These are phyloP conservation scores for Nomia melanderi DNA, from an alignment of 1,140 invertebrate species.

Conservation along the genomic window DNA sequence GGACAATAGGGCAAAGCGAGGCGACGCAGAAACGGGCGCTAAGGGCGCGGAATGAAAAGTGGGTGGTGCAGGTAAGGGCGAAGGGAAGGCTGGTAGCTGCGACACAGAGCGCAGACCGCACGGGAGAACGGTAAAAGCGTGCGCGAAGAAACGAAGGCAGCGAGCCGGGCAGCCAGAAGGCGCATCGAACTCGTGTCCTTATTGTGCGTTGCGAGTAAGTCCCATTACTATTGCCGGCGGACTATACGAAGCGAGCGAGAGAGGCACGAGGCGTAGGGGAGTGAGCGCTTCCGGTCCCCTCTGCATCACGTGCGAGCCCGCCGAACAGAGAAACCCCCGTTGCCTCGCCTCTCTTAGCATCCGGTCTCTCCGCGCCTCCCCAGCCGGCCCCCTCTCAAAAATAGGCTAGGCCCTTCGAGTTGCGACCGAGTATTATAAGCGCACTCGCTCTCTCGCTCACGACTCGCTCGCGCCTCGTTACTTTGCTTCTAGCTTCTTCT, in stretches of 20 bases:
- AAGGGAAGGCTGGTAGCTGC: too few relatives aligned
- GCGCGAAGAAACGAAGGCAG: slow-evolving; percentile 50
- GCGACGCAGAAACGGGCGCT: slow-evolving; percentile 2
- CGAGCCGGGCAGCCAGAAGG: slow-evolving; percentile 30
- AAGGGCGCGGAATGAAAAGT: background rate
- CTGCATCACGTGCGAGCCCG: slow-evolving; percentile 80
- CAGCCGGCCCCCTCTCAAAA: slow-evolving; percentile 70
- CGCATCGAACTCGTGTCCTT: slow-evolving; percentile 61
- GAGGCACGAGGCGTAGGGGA: slow-evolving; percentile 70
- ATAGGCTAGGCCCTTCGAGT: slow-evolving; percentile 71
- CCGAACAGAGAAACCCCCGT: slow-evolving; percentile 70
- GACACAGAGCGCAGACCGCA: slow-evolving; percentile 23
- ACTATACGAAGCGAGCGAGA: slow-evolving; percentile 56
- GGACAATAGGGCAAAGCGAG: background rate
- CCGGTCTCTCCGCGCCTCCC: slow-evolving; percentile 61
- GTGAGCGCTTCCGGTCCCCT: slow-evolving; percentile 77
- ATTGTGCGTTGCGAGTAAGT: slow-evolving; percentile 64
- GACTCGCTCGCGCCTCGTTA: background rate
- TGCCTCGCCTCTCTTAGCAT: slow-evolving; percentile 66
- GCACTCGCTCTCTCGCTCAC: background rate
- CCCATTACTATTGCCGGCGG: slow-evolving; percentile 64
- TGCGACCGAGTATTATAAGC: slow-evolving; percentile 44
- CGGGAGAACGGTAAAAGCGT: slow-evolving; percentile 53
- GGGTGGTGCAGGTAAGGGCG: too few relatives aligned
- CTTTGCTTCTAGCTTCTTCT: background rate